These are phyloP conservation scores for Chlorops oryzae DNA, from an alignment of 1,140 invertebrate genomes.

Conservation along the genomic window DNA sequence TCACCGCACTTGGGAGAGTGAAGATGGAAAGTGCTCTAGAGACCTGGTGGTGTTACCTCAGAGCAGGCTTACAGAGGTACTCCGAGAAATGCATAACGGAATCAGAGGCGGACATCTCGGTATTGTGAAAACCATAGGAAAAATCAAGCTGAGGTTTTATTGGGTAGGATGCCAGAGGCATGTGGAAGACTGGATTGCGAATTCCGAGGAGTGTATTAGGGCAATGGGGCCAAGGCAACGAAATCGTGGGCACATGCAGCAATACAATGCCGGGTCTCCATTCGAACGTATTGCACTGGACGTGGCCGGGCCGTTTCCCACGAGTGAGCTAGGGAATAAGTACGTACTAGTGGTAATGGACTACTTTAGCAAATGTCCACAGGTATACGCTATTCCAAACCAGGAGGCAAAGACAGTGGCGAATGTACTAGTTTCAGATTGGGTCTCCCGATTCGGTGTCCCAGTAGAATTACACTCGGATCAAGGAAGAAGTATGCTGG, in stretches of 20 bases:
- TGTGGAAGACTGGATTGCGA: slow-evolving; percentile 22
- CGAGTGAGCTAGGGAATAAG: slow-evolving; percentile 23
- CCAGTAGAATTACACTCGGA: slow-evolving; percentile 38
- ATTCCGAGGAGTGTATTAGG: slow-evolving; percentile 19
- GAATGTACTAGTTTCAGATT: slow-evolving; percentile 30
- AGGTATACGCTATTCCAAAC: slow-evolving; percentile 40
- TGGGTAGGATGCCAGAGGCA: slow-evolving; percentile 23
- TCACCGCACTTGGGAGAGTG: neutral
- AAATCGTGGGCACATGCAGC: slow-evolving; percentile 17
- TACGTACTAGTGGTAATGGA: slow-evolving; percentile 39
- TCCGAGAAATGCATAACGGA: slow-evolving; percentile 11
- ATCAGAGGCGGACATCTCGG: slow-evolving; percentile 16
- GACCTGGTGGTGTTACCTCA: neutral
- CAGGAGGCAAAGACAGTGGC: slow-evolving; percentile 40
- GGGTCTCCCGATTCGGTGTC: slow-evolving; percentile 27
- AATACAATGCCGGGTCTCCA: slow-evolving; percentile 8
- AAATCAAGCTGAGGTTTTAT: slow-evolving; percentile 17
- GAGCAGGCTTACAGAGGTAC: neutral
- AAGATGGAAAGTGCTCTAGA: neutral
- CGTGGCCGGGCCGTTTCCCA: slow-evolving; percentile 40
- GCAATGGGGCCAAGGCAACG: slow-evolving; percentile 18
- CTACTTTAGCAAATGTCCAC: slow-evolving; percentile 47
- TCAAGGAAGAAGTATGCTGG: slow-evolving; percentile 38
- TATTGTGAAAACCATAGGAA: slow-evolving; percentile 15
- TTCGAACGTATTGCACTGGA: slow-evolving; percentile 30